Conservation (phyloP, 2,888 invertebrate species). For the Celastrina argiolus region DNA sequence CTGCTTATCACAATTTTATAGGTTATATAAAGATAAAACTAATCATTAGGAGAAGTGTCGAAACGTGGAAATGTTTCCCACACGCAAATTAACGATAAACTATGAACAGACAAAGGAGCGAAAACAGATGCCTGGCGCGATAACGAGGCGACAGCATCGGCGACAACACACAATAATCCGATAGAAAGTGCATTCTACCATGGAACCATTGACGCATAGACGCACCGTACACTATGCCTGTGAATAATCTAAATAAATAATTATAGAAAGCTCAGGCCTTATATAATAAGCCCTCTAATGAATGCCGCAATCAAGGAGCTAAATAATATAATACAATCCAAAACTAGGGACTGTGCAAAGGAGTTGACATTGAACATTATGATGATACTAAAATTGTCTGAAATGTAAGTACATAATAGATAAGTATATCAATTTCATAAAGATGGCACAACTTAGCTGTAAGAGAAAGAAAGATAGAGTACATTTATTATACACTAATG, state of each 20-base stretch:
- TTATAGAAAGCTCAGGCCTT: conserved; percentile 16
- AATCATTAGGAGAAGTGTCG: conserved; percentile 33
- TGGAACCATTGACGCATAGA: conserved; percentile 33
- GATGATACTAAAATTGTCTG: too few relatives aligned
- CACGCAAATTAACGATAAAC: conserved; percentile 51
- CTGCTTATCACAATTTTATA: conserved; percentile 6
- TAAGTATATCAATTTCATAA: too few relatives aligned
- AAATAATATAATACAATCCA: not conserved
- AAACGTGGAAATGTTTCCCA: conserved; percentile 38
- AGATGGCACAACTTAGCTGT: too few relatives aligned
- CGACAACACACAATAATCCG: conserved; percentile 49
- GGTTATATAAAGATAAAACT: conserved; percentile 30
- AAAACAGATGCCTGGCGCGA: conserved; percentile 50
- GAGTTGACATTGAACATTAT: too few relatives aligned
- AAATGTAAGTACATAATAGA: too few relatives aligned
- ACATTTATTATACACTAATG: too few relatives aligned
- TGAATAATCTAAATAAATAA: conserved; percentile 22
- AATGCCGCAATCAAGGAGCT: not conserved
- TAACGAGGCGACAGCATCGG: conserved; percentile 49
- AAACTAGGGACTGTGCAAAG: too few relatives aligned
- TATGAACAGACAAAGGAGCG: conserved; percentile 49
- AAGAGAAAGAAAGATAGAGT: too few relatives aligned
- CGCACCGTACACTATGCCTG: conserved; percentile 22
- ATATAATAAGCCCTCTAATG: not conserved
- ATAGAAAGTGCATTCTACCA: conserved; percentile 49